Base-by-base conservation (phyloP, 2,888 invertebrate genomes). In the Drosophila prostipennis region DNA sequence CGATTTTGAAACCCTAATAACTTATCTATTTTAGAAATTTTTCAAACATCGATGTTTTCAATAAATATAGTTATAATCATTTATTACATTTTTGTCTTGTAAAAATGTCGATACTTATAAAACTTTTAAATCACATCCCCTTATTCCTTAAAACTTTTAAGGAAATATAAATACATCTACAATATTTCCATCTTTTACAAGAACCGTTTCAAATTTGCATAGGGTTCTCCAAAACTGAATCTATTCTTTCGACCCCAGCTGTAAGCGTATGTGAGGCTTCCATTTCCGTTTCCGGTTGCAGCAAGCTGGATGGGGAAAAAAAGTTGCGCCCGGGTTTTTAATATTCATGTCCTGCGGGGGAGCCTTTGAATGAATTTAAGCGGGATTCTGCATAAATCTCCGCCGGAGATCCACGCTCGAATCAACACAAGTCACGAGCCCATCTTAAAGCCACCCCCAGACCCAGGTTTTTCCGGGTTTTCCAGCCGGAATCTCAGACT, bases 341-440 rank as follows among this genome's bases (percentile, higher is more conserved):
- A 74, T 83, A 86, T 86, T 83, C 86, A 86, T 86, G 74, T 58
- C 65, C 65, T 65, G 65, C 71, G 54, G 52, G 61, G 55, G 45
- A 55, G 42, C 54, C 54, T 61, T 55, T 72, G 56, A 64, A 70
- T 72, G 68, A 65, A 68, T 69, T 51, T 69, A 57, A 40, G 48
- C 48, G 59, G 52, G 51, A 59, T 52, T 70, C 68, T 58, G 70
- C 69, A 69, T 80, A 81, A 83, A 75, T 85, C 61, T 67, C 64
- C 49, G 56, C 55, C 70, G 54, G 55, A 65, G 54, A 59, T 55
- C 61, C 74, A 77, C 75, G 90, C 90, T 82, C 64, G 89, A 82
- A 78, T 90, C 75, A 83, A 76, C 79, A 79, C 91, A 90, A 90
- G 83, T 80, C 82, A 64, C 39, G 29, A 54, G 67, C 60, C 42